phyloP scores from a whole-genome alignment of 2,888 invertebrate species.

The Spialia ferax region DNA sequence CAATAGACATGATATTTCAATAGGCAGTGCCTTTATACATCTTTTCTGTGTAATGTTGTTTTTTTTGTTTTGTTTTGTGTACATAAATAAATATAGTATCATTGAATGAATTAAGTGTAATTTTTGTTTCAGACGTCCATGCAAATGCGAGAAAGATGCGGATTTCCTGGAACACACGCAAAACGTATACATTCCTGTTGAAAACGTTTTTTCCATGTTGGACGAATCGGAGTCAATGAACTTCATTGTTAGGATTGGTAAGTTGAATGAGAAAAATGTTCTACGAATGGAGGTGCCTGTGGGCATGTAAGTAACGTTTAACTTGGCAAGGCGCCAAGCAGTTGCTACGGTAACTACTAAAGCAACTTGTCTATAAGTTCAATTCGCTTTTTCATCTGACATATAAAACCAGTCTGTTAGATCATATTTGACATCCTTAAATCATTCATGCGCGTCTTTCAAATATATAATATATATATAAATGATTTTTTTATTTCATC shows the following conservation, averaged over 20 bases:
- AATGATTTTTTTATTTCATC: too few relatives aligned
- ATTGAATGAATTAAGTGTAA: too few relatives aligned
- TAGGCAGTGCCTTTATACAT: too few relatives aligned
- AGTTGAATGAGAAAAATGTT: slow-evolving; percentile 47
- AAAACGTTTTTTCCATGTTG: slow-evolving; percentile 83
- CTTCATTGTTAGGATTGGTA: slow-evolving; percentile 79
- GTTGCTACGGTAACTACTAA: not conserved
- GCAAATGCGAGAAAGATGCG: slow-evolving; percentile 82
- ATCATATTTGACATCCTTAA: too few relatives aligned
- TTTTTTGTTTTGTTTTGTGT: too few relatives aligned
- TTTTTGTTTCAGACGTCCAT: slow-evolving; percentile 77
- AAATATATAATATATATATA: too few relatives aligned
- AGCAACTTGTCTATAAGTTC: not conserved
- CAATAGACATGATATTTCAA: too few relatives aligned
- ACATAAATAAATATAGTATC: too few relatives aligned
- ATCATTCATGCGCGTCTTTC: too few relatives aligned
- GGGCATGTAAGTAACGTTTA: not conserved
- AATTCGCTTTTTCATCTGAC: not conserved
- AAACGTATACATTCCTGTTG: slow-evolving; percentile 84
- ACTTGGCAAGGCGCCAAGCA: slow-evolving; percentile 28
- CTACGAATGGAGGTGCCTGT: not conserved
- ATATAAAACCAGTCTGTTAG: too few relatives aligned
- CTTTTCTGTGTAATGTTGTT: too few relatives aligned
- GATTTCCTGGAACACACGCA: slow-evolving; percentile 83
- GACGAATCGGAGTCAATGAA: slow-evolving; percentile 76